A percentile compares a stretch with the other conserved stretches of the same genome.
phyloP scores from a whole-genome alignment of 2,888 invertebrate genomes.

The Cataglyphis altisquamis region DNA sequence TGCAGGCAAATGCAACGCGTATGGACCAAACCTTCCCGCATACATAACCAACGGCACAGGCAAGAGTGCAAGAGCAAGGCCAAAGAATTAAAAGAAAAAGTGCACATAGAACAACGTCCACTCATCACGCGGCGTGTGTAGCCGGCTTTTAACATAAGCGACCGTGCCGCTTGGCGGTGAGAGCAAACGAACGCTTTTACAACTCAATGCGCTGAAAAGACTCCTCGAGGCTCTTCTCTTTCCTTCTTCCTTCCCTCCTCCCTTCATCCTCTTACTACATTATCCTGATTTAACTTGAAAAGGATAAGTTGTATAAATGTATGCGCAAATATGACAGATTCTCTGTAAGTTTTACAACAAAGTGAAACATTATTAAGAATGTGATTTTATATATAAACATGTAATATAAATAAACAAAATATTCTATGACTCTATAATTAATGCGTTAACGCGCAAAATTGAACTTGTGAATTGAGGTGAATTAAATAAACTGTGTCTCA shows the following conservation, averaged over 20 bases:
- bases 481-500: background rate
- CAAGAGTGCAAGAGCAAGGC: conserved; percentile 80
- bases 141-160: conserved; percentile 86
- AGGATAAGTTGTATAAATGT: conserved; percentile 65
- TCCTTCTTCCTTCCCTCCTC: conserved; percentile 41
- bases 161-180: conserved; percentile 84
- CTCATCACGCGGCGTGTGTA: conserved; percentile 86
- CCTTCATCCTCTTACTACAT: conserved; percentile 45
- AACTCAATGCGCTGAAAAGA: conserved; percentile 83
- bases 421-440: background rate
- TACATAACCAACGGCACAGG: conserved; percentile 75
- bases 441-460: background rate
- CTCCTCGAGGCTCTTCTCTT: conserved; percentile 74
- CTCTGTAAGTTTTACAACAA: conserved; percentile 9
- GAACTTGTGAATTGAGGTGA: background rate
- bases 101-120: conserved; percentile 85
- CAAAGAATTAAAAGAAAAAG: conserved; percentile 84
- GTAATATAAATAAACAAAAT: background rate
- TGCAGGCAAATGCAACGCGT: conserved; percentile 72
- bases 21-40: conserved; percentile 54
- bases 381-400: background rate
- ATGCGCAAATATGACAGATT: conserved; percentile 64
- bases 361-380: background rate
- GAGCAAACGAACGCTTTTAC: conserved; percentile 85
- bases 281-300: conserved; percentile 61